Percentiles rank a stretch among this genome's conserved stretches.
phyloP scores from a whole-genome alignment of 64 coral and sea anemone species.

The Dendrophyllia cribrosa region DNA sequence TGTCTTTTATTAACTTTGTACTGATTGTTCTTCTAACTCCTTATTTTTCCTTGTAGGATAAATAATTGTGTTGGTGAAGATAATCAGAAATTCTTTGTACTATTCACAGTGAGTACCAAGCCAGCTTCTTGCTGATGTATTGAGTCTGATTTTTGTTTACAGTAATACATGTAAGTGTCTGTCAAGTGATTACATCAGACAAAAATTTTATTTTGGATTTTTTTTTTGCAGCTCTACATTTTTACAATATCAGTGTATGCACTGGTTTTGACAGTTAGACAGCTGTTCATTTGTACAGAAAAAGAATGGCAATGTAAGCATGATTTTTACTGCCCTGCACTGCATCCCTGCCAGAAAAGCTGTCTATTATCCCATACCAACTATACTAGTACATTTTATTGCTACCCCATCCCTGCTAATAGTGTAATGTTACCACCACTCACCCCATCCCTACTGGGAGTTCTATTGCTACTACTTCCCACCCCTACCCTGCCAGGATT shows the following conservation, averaged over 20 bases:
- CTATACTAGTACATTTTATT: no score
- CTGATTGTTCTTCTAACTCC: not conserved
- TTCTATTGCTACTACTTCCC: not conserved
- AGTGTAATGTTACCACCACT: no score
- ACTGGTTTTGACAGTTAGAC: constrained; percentile 74
- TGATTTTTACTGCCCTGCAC: not conserved
- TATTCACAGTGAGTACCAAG: constrained; percentile 86
- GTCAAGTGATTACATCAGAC: no score
- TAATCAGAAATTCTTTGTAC: constrained; percentile 98
- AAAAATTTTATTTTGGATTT: not conserved
- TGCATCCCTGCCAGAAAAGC: not conserved
- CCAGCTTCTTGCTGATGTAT: not conserved
- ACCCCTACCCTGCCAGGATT: not conserved
- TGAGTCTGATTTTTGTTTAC: no score
- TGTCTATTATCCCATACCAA: no score
- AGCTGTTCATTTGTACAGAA: constrained; percentile 87
- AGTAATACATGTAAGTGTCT: no score
- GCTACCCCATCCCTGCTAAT: no score
- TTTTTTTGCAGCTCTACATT: constrained; percentile 92
- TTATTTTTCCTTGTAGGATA: constrained; percentile 71
- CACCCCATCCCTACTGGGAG: no score
- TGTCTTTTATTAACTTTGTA: no score
- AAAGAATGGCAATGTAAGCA: constrained; percentile 90
- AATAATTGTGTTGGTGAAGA: constrained; percentile 99
- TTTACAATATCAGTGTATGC: constrained; percentile 93